Base-by-base conservation (phyloP, 2,113 vertebrate species). In the Pavo muticus region DNA sequence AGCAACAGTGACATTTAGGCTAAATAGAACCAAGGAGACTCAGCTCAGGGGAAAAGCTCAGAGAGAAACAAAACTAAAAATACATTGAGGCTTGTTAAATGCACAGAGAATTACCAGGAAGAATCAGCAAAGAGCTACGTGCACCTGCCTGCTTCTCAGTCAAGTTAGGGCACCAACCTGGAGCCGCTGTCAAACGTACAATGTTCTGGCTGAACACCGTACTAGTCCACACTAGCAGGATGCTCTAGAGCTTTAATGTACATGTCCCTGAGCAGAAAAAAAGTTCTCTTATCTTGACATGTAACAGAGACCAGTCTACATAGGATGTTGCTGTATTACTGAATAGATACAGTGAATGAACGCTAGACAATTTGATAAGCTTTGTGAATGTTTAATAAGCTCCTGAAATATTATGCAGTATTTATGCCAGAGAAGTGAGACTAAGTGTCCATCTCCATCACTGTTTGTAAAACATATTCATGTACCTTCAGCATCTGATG, bases 81-180 rank as follows among this genome's bases (percentile, higher is more conserved):
- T 11, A 12, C 29, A 21, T 3, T 29, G 61, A 40, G 16, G 25
- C 25, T 40, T 19, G 5, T 39, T 64, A 13, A 40, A 64, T 11
- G 8, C 18, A 12, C 25, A 64, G 37, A 29, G 27, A 61, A 30
- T 7, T 1, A 47, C 25, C 17, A 30, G 13, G 3, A 84, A 30
- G 8, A 8, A 13, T 11, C 17, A 4, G 1, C 6, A 19, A 48
- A 1, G 0, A 21, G 69, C 9, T 54, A 69, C 11, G 47, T 48
- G 4, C 17, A 27, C 25, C 27, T 44, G 16, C 25, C 14, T 7
- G 1, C 1, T 25, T 52, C 12, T 20, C 21, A 52, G 9, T 70
- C 11, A 27, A 8, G 4, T 6, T 12, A 6, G n/a, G 10, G 10
- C 10, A 57, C 1, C 3, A 11, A 13, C 40, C 57, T 65, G 6